Conservation (phyloP, 2,113 vertebrate genomes). For the Thermophis baileyi region DNA sequence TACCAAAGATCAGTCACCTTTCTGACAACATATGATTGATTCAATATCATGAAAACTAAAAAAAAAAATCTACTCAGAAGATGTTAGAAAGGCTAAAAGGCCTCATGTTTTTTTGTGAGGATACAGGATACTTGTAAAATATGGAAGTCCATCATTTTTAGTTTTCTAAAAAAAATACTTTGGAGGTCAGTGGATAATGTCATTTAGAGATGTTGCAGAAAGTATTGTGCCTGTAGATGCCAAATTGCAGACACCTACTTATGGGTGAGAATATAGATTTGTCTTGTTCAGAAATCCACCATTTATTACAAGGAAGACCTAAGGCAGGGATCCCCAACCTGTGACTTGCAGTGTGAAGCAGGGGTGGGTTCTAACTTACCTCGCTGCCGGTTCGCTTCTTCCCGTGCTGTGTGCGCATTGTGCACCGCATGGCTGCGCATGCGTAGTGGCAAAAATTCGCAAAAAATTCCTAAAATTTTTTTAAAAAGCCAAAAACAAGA, state of each 20-base stretch:
- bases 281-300: background rate
- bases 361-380: too few relatives aligned
- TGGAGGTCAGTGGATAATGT: background rate
- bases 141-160: background rate
- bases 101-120: background rate
- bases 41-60: background rate
- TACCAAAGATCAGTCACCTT: background rate
- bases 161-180: background rate
- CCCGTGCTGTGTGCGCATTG: too few relatives aligned
- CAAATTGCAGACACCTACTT: background rate
- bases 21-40: background rate
- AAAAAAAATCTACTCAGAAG: background rate
- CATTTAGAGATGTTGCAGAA: background rate
- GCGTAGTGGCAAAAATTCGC: too few relatives aligned
- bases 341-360: too few relatives aligned
- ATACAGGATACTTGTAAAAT: background rate
- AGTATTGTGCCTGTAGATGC: background rate
- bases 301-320: background rate
- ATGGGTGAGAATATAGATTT: background rate
- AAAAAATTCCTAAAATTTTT: too few relatives aligned
- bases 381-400: too few relatives aligned
- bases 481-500: too few relatives aligned
- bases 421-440: too few relatives aligned
- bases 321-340: too few relatives aligned
- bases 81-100: background rate